phyloP scores from a whole-genome alignment of 2,888 invertebrate species.

The Aspidiotus rigidus region DNA sequence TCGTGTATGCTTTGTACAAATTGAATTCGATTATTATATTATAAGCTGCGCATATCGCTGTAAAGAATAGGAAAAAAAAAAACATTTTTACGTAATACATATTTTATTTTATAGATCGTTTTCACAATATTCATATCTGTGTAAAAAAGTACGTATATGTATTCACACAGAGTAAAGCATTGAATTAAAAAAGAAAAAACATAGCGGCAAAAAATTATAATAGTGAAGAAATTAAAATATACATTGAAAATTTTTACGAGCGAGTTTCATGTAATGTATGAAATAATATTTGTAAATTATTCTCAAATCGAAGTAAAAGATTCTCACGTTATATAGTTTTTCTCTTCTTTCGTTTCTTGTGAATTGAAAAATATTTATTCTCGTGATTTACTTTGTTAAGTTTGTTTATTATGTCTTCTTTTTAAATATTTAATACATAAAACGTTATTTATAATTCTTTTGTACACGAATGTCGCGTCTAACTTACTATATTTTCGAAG shows the following conservation, averaged over 20 bases:
- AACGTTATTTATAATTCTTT: not conserved
- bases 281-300: slow-evolving; percentile 2
- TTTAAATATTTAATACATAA: not conserved
- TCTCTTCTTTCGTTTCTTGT: slow-evolving; percentile 7
- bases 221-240: not conserved
- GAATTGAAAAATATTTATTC: not conserved
- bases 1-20: slow-evolving; percentile 4
- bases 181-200: slow-evolving; percentile 16
- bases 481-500: slow-evolving; percentile 12
- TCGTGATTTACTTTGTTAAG: not conserved
- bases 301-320: slow-evolving; percentile 24
- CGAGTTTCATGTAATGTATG: slow-evolving; percentile 11
- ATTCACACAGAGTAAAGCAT: slow-evolving; percentile 14
- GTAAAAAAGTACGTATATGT: slow-evolving; percentile 5
- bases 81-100: not conserved
- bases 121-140: not conserved
- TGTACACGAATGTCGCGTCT: slow-evolving; percentile 1
- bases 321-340: slow-evolving; percentile 23
- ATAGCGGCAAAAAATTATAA: not conserved
- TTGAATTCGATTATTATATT: not conserved
- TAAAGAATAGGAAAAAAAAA: not conserved
- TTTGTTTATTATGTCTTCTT: not conserved
- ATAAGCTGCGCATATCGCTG: not conserved
- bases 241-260: slow-evolving; percentile 11
- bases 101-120: not conserved